Percentiles rank a stretch among this genome's conserved stretches.
Conservation (phyloP, 2,888 invertebrate genomes). For the Drosophila acutilabella region DNA sequence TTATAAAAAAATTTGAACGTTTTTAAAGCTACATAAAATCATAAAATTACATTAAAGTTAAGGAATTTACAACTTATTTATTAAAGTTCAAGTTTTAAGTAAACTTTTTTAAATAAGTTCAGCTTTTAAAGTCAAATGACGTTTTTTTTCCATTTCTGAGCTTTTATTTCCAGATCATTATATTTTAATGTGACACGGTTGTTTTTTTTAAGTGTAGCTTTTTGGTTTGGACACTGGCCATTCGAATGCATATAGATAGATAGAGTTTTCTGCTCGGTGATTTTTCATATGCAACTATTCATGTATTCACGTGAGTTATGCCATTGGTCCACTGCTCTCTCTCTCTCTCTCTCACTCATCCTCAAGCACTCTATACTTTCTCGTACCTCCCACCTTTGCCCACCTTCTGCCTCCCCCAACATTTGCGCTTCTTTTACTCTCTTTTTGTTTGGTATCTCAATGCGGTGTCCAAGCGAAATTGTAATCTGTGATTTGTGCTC, state of each 20-base stretch:
- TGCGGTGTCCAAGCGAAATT: slow-evolving; percentile 51
- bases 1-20: too few relatives aligned
- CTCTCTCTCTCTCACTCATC: background rate
- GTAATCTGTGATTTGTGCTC: slow-evolving; percentile 63
- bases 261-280: slow-evolving; percentile 67
- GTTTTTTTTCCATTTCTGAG: too few relatives aligned
- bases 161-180: too few relatives aligned
- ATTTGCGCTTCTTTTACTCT: slow-evolving; percentile 4
- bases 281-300: slow-evolving; percentile 69
- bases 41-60: too few relatives aligned
- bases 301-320: slow-evolving; percentile 66
- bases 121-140: too few relatives aligned
- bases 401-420: background rate
- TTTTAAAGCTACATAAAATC: too few relatives aligned
- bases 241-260: slow-evolving; percentile 55
- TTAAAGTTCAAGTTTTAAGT: too few relatives aligned
- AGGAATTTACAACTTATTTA: too few relatives aligned
- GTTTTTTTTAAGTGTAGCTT: slow-evolving; percentile 29
- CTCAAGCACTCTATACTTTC: background rate
- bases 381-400: background rate
- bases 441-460: slow-evolving; percentile 16
- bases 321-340: slow-evolving; percentile 18
- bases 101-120: too few relatives aligned
- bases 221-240: slow-evolving; percentile 44
- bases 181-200: too few relatives aligned